Conservation (phyloP, 2,113 vertebrate species). For the Silurus meridionalis region DNA sequence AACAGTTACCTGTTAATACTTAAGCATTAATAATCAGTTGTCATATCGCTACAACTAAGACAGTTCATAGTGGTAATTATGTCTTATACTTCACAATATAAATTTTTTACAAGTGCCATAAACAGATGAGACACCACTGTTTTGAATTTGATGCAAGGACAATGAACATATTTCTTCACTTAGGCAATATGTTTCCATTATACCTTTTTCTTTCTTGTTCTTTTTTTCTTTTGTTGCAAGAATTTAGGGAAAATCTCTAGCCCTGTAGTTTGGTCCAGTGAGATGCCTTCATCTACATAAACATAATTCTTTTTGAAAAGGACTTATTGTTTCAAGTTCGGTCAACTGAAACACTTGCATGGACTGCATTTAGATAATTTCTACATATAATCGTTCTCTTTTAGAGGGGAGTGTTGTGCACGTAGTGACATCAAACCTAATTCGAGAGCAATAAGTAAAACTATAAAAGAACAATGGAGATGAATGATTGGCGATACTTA, state of each 20-base stretch:
- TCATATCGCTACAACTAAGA: neutral
- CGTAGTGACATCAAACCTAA: neutral
- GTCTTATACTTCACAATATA: neutral
- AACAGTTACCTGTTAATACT: neutral
- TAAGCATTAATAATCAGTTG: neutral
- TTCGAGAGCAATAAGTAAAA: neutral
- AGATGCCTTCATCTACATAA: neutral
- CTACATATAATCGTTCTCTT: neutral
- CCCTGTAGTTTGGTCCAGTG: neutral
- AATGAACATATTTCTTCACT: neutral
- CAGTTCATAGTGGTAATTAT: neutral
- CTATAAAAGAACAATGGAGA: neutral
- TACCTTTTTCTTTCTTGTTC: neutral
- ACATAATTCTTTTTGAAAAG: neutral
- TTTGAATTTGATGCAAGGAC: neutral
- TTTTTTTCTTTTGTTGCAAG: too few relatives aligned
- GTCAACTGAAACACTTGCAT: neutral
- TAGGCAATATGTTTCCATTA: neutral
- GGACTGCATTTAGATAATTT: neutral
- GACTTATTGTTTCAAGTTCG: neutral
- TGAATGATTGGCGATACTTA: neutral
- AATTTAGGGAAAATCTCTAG: neutral
- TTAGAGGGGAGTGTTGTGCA: neutral
- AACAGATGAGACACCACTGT: neutral
- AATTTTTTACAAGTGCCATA: neutral